phyloP scores from a whole-genome alignment of 2,797 vertebrate species.

The Hemitrygon akajei region DNA sequence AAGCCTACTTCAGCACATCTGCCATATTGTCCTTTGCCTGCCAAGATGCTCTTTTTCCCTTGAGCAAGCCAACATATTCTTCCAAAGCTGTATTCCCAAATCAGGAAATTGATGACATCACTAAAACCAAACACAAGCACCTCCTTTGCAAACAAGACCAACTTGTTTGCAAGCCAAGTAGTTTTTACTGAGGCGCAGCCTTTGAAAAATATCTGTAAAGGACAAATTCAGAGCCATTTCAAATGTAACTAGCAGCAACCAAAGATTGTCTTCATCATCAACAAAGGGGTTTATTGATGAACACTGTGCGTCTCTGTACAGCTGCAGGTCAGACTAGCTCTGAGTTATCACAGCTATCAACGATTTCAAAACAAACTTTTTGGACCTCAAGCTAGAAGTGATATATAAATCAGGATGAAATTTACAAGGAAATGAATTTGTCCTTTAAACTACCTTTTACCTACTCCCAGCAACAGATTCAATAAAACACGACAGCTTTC shows the following conservation, averaged over 20 bases:
- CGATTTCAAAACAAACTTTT: background rate
- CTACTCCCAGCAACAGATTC: background rate
- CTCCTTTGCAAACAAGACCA: background rate
- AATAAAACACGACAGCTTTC: no score
- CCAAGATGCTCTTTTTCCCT: background rate
- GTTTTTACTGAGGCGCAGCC: background rate
- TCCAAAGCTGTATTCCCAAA: background rate
- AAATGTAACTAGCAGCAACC: background rate
- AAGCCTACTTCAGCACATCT: background rate
- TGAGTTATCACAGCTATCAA: background rate
- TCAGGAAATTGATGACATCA: background rate
- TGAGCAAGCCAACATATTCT: background rate
- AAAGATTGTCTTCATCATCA: background rate
- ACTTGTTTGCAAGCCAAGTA: background rate
- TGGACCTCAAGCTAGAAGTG: no score
- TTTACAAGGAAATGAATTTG: background rate
- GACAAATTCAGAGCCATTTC: background rate
- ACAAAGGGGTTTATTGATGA: slow-evolving; percentile 22
- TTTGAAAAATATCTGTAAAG: background rate
- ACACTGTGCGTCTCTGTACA: background rate
- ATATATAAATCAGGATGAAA: background rate
- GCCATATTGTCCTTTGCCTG: no score
- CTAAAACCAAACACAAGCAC: background rate
- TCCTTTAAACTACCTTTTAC: background rate
- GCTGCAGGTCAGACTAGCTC: background rate